Conservation (phyloP, 2,888 invertebrate genomes). For the Troides helena region DNA sequence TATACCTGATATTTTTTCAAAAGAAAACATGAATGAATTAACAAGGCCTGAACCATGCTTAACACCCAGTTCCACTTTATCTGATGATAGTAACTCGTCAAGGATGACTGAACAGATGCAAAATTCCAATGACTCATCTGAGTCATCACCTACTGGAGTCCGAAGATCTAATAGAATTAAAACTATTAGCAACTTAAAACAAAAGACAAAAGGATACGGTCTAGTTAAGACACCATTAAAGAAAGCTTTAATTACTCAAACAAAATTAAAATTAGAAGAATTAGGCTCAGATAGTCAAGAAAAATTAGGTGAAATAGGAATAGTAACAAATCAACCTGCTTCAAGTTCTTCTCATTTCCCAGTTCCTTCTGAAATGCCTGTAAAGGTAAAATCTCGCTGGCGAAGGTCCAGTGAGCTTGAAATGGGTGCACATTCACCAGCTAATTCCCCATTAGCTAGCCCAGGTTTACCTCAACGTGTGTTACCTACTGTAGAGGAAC, state of each 20-base stretch:
- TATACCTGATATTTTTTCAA: conserved; percentile 55
- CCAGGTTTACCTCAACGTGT: conserved; percentile 59
- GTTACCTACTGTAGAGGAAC: conserved; percentile 48
- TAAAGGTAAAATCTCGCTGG: conserved; percentile 90
- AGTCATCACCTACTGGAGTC: conserved; percentile 79
- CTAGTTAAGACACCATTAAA: conserved; percentile 80
- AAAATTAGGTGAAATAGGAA: conserved; percentile 48
- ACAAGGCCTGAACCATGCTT: conserved; percentile 68
- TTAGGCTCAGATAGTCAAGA: conserved; percentile 79
- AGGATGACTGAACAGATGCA: conserved; percentile 60
- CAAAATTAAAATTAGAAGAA: conserved; percentile 80
- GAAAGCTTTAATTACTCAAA: conserved; percentile 72
- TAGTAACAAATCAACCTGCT: conserved; percentile 42
- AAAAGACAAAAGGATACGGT: conserved; percentile 83
- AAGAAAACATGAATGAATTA: conserved; percentile 50
- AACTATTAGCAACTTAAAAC: conserved; percentile 85
- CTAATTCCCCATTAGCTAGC: conserved; percentile 64
- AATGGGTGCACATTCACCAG: conserved; percentile 77
- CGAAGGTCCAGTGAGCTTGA: conserved; percentile 87
- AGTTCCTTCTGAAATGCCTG: conserved; percentile 82
- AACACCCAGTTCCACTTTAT: conserved; percentile 69
- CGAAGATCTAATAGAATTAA: conserved; percentile 88
- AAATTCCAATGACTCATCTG: conserved; percentile 70
- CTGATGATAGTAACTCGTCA: conserved; percentile 74
- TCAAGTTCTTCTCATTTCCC: conserved; percentile 68